Percentiles rank a stretch among this genome's conserved stretches.
Evolutionary conservation across 2,888 invertebrate genomes (phyloP).

Genomic region (Alsophila aescularia): DNA sequence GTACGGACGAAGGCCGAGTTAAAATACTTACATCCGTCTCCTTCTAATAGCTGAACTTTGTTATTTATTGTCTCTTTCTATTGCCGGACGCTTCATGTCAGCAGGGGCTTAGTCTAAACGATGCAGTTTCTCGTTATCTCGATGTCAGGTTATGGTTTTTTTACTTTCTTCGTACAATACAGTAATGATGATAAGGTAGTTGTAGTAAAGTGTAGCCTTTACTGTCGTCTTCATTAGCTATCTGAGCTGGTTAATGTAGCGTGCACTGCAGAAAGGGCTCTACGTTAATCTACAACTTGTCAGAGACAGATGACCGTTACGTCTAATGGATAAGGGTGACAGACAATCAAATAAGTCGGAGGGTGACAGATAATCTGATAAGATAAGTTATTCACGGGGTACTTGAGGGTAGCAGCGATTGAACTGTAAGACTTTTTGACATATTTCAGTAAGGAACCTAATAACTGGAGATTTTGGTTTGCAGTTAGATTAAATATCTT

Average conservation of each 20-base stretch:
- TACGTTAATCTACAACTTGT: constrained; percentile 37
- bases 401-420: constrained; percentile 11
- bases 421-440: constrained; percentile 8
- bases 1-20: constrained; percentile 45
- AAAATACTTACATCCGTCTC: constrained; percentile 50
- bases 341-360: constrained; percentile 26
- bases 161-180: constrained; percentile 44
- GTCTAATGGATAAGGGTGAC: constrained; percentile 27
- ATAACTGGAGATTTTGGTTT: too few species aligned
- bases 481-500: too few species aligned
- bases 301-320: constrained; percentile 34
- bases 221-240: constrained; percentile 32
- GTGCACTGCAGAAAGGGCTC: constrained; percentile 33
- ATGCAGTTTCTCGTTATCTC: constrained; percentile 63
- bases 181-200: constrained; percentile 41
- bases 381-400: constrained; percentile 21
- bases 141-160: constrained; percentile 52
- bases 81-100: constrained; percentile 49
- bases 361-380: constrained; percentile 25
- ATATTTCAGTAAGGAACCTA: too few species aligned
- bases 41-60: constrained; percentile 45
- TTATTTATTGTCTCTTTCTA: constrained; percentile 52
- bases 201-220: constrained; percentile 37
- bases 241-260: constrained; percentile 31
- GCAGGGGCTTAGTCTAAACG: constrained; percentile 54